Base-by-base conservation (phyloP, 1,140 invertebrate genomes). In the Drosophila serrata region DNA sequence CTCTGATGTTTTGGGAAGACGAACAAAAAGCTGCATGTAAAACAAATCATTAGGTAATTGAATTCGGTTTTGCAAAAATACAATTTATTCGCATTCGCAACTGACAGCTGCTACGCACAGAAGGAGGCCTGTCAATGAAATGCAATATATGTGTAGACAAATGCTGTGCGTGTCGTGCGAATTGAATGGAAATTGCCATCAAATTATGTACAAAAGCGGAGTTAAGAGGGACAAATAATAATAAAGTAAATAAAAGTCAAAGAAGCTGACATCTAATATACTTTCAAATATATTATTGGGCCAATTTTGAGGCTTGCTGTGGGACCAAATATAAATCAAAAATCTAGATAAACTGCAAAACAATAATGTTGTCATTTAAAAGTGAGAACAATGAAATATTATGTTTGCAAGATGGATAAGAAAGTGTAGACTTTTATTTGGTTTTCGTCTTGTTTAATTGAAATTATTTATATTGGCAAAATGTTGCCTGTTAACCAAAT, bases 1-100 rank as follows among this genome's bases (percentile, higher is more conserved):
- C 9, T 64, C 11, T 7, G 9, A 24, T 4, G 8, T 8, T 12
- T 8, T 12, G 17, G 40, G 51, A 42, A 70, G 31, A 59, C 63
- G 62, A 75, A 65, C 59, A 76, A 49, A 51, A 56, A 82, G 63
- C 67, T 61, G 64, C 63, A 70, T 80, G 67, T 81, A 88, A 88
- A 88, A 84, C 80, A 90, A 88, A 88, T 90, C 76, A 88, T 81
- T 90, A 84, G 80, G 84, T 90, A 88, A 88, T 88, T 88, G 80
- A 82, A 88, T 88, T 84, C 68, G 60, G 60, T 48, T 62, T 48
- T 37, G 39, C 46, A 77, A 77, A 84, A 80, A 87, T 77, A 87
- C 84, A 77, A 88, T 82, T 87, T 86, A 75, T 81, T 79, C 75
- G 75, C 69, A 53, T 37, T 24, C 51, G 84, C 46, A 75, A 63